Percentiles rank a stretch among this genome's conserved stretches.
Conservation (phyloP, 1,140 invertebrate genomes). For the Contarinia nasturtii region DNA sequence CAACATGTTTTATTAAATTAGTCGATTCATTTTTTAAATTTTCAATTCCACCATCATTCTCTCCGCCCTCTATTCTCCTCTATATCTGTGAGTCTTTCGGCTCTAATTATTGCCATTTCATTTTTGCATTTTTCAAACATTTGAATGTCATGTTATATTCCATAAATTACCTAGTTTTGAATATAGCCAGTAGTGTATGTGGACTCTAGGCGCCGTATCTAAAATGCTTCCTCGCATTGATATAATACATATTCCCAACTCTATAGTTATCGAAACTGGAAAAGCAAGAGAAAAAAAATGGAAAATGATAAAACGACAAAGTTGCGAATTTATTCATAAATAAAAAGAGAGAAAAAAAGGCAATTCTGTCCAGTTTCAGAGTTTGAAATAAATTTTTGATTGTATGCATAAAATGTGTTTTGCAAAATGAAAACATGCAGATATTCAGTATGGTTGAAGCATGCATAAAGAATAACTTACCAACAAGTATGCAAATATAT, state of each 20-base stretch:
- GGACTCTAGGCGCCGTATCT: slow-evolving; percentile 45
- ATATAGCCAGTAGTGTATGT: slow-evolving; percentile 71
- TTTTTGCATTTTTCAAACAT: no score
- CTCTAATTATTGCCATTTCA: no score
- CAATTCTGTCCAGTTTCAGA: no score
- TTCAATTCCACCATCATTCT: no score
- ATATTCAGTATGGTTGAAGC: no score
- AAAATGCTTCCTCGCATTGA: slow-evolving; percentile 70
- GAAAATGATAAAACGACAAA: not conserved
- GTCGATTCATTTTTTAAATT: no score
- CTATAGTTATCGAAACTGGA: slow-evolving; percentile 42
- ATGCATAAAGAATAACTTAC: slow-evolving; percentile 18
- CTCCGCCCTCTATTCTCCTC: no score
- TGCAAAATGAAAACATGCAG: not conserved
- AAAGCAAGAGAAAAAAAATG: slow-evolving; percentile 12
- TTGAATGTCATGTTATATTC: not conserved
- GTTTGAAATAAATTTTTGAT: no score
- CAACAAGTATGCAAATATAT: slow-evolving; percentile 42
- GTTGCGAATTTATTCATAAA: no score
- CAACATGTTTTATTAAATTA: no score
- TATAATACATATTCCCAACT: slow-evolving; percentile 51
- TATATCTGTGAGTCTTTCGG: no score
- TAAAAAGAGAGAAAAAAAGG: no score
- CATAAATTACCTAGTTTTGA: slow-evolving; percentile 50
- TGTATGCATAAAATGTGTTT: not conserved